Evolutionary conservation across 2,113 vertebrate species (phyloP).

Genomic region (Gavia stellata): DNA sequence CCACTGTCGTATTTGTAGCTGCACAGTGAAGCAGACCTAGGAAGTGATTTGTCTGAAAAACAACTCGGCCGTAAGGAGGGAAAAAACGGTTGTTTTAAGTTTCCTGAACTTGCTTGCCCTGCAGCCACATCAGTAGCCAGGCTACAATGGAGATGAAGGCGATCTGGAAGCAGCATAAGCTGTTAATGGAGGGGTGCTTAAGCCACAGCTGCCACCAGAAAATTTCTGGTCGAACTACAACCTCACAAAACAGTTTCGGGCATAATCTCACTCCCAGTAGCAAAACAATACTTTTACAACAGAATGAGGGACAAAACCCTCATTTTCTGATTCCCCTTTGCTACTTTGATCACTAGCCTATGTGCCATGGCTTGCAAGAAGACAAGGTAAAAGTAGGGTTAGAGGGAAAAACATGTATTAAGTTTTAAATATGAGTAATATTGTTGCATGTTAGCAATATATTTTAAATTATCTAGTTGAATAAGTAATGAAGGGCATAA

Average conservation of each 20-base stretch:
- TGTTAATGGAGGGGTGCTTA: background rate
- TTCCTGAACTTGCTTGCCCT: background rate
- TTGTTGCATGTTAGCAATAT: background rate
- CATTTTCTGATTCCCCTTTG: background rate
- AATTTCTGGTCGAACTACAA: background rate
- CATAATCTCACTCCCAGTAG: background rate
- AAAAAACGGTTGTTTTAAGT: too few species aligned
- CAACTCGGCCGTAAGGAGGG: background rate
- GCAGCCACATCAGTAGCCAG: too few species aligned
- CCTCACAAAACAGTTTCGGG: background rate
- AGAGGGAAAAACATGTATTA: background rate
- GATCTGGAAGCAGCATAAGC: background rate
- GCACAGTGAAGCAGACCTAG: background rate
- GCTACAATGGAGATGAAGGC: background rate
- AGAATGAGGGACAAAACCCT: background rate
- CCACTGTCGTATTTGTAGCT: rapidly evolving
- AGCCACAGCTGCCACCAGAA: background rate
- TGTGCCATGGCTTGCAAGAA: background rate
- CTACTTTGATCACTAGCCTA: background rate
- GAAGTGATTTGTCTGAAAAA: background rate
- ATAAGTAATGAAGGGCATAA: background rate
- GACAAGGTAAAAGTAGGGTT: background rate
- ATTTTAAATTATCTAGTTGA: background rate
- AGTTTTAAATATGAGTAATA: background rate
- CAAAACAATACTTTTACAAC: background rate